Conservation (phyloP, 2,888 invertebrate species). For the Cheilosia variabilis region DNA sequence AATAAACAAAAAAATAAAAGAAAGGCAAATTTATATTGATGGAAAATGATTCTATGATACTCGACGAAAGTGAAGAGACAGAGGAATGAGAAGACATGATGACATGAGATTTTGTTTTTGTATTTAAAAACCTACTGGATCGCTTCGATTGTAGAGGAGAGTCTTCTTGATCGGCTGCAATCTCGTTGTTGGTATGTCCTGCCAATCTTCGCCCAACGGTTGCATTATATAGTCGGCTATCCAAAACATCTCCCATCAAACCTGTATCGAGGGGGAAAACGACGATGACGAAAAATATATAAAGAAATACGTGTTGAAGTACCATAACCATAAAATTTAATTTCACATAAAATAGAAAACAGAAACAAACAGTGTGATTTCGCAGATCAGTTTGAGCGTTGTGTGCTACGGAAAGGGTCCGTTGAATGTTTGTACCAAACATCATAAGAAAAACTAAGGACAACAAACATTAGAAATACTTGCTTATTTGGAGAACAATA, state of each 20-base stretch:
- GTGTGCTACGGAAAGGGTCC: not conserved
- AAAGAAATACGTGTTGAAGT: constrained; percentile 42
- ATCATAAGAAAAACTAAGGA: too few relatives aligned
- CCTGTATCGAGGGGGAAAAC: constrained; percentile 64
- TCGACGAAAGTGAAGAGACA: constrained; percentile 55
- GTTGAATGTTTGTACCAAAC: too few relatives aligned
- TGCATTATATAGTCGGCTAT: constrained; percentile 77
- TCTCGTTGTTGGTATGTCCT: constrained; percentile 78
- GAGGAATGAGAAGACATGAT: constrained; percentile 66
- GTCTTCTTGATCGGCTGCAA: constrained; percentile 86
- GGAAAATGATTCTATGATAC: constrained; percentile 22
- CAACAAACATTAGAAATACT: too few relatives aligned
- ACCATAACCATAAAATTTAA: constrained; percentile 52
- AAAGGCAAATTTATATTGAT: not conserved
- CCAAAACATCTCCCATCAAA: constrained; percentile 82
- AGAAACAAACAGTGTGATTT: constrained; percentile 1
- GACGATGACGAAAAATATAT: constrained; percentile 61
- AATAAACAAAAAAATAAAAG: not conserved
- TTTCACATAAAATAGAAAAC: constrained; percentile 19
- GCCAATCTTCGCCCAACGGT: constrained; percentile 84
- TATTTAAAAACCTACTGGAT: constrained; percentile 89
- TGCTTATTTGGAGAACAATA: too few relatives aligned
- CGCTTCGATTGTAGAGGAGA: constrained; percentile 93
- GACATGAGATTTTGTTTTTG: constrained; percentile 54
- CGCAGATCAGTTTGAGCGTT: constrained; percentile 17